Base-by-base conservation (phyloP, 2,888 invertebrate genomes). In the Drosophila aldrichi region DNA sequence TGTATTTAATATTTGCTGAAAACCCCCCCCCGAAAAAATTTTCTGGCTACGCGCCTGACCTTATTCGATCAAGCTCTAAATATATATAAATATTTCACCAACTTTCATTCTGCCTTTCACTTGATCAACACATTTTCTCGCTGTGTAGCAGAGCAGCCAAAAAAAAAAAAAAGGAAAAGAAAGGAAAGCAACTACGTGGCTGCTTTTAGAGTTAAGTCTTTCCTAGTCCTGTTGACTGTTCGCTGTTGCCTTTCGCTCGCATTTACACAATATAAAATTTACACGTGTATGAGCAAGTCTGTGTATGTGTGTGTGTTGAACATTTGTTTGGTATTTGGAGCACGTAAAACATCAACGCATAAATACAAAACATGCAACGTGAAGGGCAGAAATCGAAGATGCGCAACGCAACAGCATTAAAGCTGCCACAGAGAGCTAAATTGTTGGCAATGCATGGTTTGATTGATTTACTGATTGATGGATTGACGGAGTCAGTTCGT, bases 301-400 rank as follows among this genome's bases (percentile, higher is more conserved):
- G 57, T 62, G 62, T 55, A 25, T 54, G 55, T 38, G 36, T 14
- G 14, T 14, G 14, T 38, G 40, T 40, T 40, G 40, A 18, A 41
- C 18, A 8, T 49, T 64, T 62, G 36, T 76, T 89, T 75, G 73
- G 78, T 77, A 90, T 90, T 90, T 85, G 48, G 55, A 68, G 77
- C 90, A 90, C 90, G 90, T 90, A 90, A 81, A 81, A 86, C 87
- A 90, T 90, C 90, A 90, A 86, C 86, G 81, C 81, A 84, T 82
- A 87, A 79, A 89, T 88, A 84, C 79, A 69, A 70, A 80, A 77
- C 73, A 81, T 68, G 60, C 67, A 84, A 74, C 68, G 65, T 68
- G 77, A 32, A 63, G 58, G 69, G 59, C 56, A 54, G 48, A 58
- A 70, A 72, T 72, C 69, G 77, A 68, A 67, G 51, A 63, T 62